These are phyloP conservation scores for Esox masquinongy DNA, from an alignment of 2,797 vertebrate species.

Conservation along the genomic window DNA sequence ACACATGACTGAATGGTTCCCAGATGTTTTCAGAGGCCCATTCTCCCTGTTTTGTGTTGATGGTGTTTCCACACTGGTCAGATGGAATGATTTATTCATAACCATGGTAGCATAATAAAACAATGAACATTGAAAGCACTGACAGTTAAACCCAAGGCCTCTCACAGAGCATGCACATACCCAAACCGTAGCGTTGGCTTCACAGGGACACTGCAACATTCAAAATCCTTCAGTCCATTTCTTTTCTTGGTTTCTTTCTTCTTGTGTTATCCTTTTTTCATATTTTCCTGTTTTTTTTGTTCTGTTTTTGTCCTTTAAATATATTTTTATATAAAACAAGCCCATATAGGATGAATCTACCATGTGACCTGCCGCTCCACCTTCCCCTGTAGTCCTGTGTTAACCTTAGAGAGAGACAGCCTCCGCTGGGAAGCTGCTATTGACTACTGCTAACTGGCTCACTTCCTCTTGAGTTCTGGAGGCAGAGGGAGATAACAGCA, in stretches of 20 bases:
- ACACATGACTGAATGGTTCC: not conserved
- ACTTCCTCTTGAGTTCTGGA: conserved; percentile 38
- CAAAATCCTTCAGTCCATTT: conserved; percentile 15
- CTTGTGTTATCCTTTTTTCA: conserved; percentile 19
- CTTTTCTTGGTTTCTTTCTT: conserved; percentile 31
- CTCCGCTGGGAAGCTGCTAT: conserved; percentile 16
- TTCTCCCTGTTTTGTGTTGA: conserved; percentile 11
- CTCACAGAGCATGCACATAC: conserved; percentile 72
- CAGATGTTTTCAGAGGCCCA: not conserved
- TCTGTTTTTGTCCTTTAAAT: conserved; percentile 74
- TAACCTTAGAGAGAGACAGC: conserved; percentile 35
- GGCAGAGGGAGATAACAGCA: conserved; percentile 50
- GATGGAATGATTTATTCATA: conserved; percentile 86
- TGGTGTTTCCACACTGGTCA: conserved; percentile 53
- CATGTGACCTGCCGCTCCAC: conserved; percentile 39
- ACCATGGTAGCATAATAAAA: conserved; percentile 82
- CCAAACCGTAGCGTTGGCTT: conserved; percentile 55
- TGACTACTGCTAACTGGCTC: conserved; percentile 17
- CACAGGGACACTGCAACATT: conserved; percentile 56
- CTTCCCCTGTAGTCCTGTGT: conserved; percentile 20
- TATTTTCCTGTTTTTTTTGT: conserved; percentile 41
- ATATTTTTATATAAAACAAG: conserved; percentile 83
- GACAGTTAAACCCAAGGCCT: conserved; percentile 78
- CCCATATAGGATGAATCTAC: conserved; percentile 68
- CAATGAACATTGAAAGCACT: conserved; percentile 81